Conservation (phyloP, 2,797 vertebrate genomes). For the Chrosomus eos region DNA sequence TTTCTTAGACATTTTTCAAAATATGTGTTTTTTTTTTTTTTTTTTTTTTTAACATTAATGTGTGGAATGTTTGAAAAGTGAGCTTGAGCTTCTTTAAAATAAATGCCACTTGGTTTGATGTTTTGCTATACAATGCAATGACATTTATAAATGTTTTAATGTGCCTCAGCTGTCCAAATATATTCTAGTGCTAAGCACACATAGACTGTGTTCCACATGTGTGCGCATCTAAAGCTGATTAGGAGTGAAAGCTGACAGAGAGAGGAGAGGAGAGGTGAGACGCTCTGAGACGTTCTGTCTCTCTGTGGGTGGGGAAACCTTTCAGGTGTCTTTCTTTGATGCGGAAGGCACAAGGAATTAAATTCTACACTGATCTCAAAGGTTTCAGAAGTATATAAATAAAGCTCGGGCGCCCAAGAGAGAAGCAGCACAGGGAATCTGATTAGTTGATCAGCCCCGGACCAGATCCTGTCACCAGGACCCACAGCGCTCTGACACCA, state of each 20-base stretch:
- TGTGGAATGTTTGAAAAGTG: background rate
- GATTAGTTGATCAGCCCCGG: constrained; percentile 48
- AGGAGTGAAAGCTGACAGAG: constrained; percentile 26
- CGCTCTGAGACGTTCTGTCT: constrained; percentile 18
- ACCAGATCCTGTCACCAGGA: constrained; percentile 53
- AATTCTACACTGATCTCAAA: constrained; percentile 50
- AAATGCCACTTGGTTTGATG: constrained; percentile 2
- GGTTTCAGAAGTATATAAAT: constrained; percentile 54
- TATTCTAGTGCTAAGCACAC: constrained; percentile 1
- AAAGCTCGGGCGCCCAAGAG: constrained; percentile 39
- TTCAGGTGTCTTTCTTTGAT: constrained; percentile 59
- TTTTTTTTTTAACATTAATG: background rate
- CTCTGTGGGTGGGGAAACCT: constrained; percentile 52
- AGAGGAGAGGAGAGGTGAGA: constrained; percentile 21
- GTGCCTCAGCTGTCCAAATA: constrained; percentile 4
- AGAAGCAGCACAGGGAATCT: constrained; percentile 34
- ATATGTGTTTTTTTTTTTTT: background rate
- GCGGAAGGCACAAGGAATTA: constrained; percentile 50
- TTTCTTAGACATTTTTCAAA: background rate
- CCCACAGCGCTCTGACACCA: constrained; percentile 39
- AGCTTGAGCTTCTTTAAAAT: background rate
- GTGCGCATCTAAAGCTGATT: constrained; percentile 48
- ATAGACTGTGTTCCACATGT: background rate
- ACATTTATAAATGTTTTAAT: background rate
- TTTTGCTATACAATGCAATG: background rate